Evolutionary conservation across 2,797 vertebrate species (phyloP).

Genomic region (Rhabdomys pumilio): DNA sequence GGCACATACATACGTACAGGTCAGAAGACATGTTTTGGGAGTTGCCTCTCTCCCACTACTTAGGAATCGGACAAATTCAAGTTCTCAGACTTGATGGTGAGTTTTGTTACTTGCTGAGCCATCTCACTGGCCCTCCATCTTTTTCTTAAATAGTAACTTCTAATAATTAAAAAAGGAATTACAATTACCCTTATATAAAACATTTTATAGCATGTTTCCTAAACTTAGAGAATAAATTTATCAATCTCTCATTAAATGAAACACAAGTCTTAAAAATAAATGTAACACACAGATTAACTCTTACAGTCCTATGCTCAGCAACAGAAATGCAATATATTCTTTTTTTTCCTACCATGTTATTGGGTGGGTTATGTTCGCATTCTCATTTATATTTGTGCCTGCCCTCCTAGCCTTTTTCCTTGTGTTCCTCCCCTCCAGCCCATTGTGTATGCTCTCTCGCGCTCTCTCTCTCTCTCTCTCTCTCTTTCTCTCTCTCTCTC

Average conservation of each 20-base stretch:
- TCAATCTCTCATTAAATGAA: conserved; percentile 51
- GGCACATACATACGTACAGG: not conserved
- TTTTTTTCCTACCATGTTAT: not conserved
- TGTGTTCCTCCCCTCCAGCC: not conserved
- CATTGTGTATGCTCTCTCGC: too few relatives aligned
- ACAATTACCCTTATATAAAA: conserved; percentile 29
- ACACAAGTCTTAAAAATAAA: conserved; percentile 68
- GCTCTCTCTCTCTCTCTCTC: not conserved
- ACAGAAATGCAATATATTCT: not conserved
- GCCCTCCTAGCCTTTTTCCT: not conserved
- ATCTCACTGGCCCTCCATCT: not conserved
- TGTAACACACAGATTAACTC: conserved; percentile 32
- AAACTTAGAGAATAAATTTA: conserved; percentile 60
- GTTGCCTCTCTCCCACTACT: not conserved
- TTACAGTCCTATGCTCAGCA: conserved; percentile 51
- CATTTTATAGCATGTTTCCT: conserved; percentile 24
- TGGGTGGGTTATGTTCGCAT: not conserved
- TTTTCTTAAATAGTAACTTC: conserved; percentile 54
- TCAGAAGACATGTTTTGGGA: not conserved
- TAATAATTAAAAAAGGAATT: conserved; percentile 45
- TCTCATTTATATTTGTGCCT: not conserved
- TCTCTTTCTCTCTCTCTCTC: not conserved
- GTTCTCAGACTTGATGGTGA: not conserved
- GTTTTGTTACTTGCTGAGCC: not conserved
- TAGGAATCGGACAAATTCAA: not conserved